Base-by-base conservation (phyloP, 2,797 vertebrate species). In the Octomys mimax region DNA sequence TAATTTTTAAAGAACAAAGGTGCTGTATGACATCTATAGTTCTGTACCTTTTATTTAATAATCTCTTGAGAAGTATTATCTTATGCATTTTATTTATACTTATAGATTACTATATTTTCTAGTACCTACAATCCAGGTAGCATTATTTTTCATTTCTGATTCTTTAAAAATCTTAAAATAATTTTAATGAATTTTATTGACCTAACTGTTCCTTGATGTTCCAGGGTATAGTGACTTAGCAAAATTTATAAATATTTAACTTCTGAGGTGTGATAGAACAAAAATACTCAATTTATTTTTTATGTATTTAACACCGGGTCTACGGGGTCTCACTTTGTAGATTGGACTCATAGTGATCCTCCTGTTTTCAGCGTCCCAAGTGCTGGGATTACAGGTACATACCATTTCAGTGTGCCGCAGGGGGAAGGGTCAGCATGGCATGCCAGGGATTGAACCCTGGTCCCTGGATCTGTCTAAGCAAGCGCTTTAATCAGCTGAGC, bases 171-270 rank as follows among this genome's bases (percentile, higher is more conserved):
- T 36, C 64, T 71, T 68, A 10, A 81, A 92, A 89, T 78, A 86
- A 68, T 86, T 79, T 86, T 33, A 82, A 89, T 80, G 78, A 33
- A 11, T 90, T 87, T 61, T 79, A 80, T 78, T 77, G 77, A n/a
- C 28, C 42, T 75, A 64, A 49, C 14, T 70, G 61, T n/a, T 42
- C 39, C 64, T 39, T 83, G 8, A 12, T 71, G 26, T 21, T 78
- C 42, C 36, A 26, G 5, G 80, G 19, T 66, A 33, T 84, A 87
- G 52, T 9, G 19, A 21, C n/a, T 78, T 14, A 42, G 77, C 49
- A 87, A 87, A 42, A 84, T 46, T 84, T 87, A 80, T 57, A 81
- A 80, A 57, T 8, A 31, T 62, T 71, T 84, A 52, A 26, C 0
- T 82, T 83, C 86, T 79, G 84, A 83, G 59, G 36, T 75, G 78